Evolutionary conservation across 23 tunicate species (phyloP).

Genomic region (Trididemnum nubilum): DNA sequence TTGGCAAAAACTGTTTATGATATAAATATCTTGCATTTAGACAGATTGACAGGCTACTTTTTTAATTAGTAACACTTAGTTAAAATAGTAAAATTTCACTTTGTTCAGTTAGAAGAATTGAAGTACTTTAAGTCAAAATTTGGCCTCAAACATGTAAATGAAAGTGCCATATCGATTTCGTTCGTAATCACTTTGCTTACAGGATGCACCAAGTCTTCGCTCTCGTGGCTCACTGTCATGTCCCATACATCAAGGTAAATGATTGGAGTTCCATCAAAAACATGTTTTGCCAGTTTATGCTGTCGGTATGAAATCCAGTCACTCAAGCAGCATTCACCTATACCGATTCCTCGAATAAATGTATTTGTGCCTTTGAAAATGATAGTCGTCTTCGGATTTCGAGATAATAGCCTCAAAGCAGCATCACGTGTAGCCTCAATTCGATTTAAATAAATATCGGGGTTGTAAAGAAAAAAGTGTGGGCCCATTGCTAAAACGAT

Average conservation of each 20-base stretch:
- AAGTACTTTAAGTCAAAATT: too few relatives aligned
- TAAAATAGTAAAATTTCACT: too few relatives aligned
- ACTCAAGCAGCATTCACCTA: constrained; percentile 42
- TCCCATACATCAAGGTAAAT: constrained; percentile 63
- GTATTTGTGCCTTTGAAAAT: constrained; percentile 62
- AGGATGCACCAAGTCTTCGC: constrained; percentile 47
- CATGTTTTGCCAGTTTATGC: constrained; percentile 42
- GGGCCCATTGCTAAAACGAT: constrained; percentile 59
- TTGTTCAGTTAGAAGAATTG: too few relatives aligned
- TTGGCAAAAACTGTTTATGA: too few relatives aligned
- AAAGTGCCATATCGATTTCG: constrained; percentile 48
- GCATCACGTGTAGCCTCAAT: constrained; percentile 34
- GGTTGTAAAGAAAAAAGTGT: constrained; percentile 58
- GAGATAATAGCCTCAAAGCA: constrained; percentile 28
- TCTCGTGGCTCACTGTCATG: constrained; percentile 44
- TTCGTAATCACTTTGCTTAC: constrained; percentile 17
- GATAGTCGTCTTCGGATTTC: constrained; percentile 46
- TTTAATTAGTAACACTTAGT: too few relatives aligned
- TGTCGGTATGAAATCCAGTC: constrained; percentile 48
- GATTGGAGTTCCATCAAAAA: constrained; percentile 34
- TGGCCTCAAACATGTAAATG: constrained; percentile 26
- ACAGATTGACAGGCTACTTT: too few relatives aligned
- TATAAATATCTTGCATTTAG: too few relatives aligned
- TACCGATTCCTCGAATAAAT: constrained; percentile 36
- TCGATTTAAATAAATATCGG: constrained; percentile 41